Evolutionary conservation across 2,888 invertebrate species (phyloP).

Genomic region (Drosophila mimica): DNA sequence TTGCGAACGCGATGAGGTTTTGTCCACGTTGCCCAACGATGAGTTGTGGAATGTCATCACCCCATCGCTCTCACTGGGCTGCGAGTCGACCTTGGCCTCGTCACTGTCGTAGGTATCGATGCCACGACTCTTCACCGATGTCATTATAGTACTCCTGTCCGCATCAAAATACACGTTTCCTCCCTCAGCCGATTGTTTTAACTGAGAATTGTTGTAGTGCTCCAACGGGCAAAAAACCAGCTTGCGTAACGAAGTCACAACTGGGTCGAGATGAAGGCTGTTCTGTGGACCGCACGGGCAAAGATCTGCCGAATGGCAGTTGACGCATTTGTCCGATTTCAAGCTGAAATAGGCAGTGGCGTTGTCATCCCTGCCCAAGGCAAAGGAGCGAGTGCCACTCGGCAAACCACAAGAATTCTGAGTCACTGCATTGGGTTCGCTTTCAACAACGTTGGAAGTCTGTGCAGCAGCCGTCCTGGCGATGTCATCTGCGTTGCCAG

Average conservation of each 20-base stretch:
- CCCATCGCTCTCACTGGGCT: background rate
- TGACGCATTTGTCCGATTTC: background rate
- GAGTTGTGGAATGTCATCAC: constrained; percentile 18
- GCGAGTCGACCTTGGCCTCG: background rate
- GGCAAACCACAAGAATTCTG: constrained; percentile 6
- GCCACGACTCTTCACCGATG: constrained; percentile 10
- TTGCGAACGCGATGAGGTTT: constrained; percentile 61
- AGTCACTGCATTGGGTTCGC: background rate
- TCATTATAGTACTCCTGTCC: constrained; percentile 13
- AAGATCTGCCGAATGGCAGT: background rate
- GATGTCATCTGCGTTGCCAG: background rate
- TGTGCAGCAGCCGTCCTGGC: background rate
- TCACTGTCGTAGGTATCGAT: background rate
- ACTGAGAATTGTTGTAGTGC: background rate
- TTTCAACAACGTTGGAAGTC: background rate
- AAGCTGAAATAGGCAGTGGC: background rate
- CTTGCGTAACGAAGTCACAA: background rate
- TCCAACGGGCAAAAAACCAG: background rate
- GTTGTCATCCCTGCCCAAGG: background rate
- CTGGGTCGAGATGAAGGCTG: background rate
- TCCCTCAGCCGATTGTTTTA: no score
- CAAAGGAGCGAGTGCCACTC: background rate
- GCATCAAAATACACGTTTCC: background rate
- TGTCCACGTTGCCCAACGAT: constrained; percentile 44
- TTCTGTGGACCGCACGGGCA: background rate